These are phyloP conservation scores for Spheniscus mendiculus DNA, from an alignment of 2,113 vertebrate genomes.

Conservation along the genomic window DNA sequence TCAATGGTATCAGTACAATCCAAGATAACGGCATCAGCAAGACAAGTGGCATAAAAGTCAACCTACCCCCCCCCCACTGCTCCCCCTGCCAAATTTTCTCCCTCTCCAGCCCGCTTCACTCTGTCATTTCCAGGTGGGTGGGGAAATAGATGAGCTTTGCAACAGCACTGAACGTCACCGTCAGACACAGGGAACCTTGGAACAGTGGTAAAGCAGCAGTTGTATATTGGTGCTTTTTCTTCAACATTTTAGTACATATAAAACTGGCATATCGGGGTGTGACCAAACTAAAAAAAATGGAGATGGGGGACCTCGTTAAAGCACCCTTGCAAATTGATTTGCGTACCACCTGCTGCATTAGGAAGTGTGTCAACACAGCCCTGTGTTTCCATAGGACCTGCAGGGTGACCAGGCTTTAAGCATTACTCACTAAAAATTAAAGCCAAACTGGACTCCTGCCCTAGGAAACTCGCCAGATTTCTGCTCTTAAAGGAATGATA, in stretches of 20 bases:
- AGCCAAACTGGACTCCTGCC: constrained; percentile 37
- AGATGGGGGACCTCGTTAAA: background rate
- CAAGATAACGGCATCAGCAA: background rate
- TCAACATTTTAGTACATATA: background rate
- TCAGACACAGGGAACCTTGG: background rate
- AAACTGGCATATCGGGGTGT: background rate
- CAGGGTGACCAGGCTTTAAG: background rate
- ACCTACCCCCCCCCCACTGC: no score
- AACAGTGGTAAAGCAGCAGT: background rate
- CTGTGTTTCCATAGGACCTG: background rate
- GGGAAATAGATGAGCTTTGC: background rate
- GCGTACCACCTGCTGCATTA: accelerated
- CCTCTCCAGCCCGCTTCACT: background rate
- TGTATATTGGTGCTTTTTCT: background rate
- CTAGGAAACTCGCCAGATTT: background rate
- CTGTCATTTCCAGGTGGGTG: background rate
- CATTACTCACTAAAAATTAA: background rate
- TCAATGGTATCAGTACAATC: background rate
- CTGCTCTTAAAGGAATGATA: constrained; percentile 24
- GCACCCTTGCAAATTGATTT: background rate
- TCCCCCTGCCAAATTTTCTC: background rate
- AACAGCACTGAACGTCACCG: background rate
- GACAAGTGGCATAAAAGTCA: background rate
- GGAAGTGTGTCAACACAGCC: background rate
- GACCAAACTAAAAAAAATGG: background rate